A percentile compares a stretch with the other conserved stretches of the same genome.
Evolutionary conservation across 2,797 vertebrate genomes (phyloP).

Genomic region (Xyrichtys novacula): DNA sequence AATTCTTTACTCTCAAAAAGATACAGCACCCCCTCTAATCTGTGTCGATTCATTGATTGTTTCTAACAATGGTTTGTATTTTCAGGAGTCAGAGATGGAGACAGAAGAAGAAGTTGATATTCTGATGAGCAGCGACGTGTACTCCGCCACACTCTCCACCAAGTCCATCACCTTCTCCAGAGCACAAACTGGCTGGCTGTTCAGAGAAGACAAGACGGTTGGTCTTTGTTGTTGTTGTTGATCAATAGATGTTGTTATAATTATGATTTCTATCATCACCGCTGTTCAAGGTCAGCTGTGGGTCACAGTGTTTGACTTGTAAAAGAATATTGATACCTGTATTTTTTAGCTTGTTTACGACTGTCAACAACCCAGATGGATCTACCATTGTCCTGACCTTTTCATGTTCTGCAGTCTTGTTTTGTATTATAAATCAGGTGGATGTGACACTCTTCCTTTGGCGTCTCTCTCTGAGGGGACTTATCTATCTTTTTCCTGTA

Average conservation of each 20-base stretch:
- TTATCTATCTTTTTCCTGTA: conserved; percentile 36
- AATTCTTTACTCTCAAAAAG: too few species aligned
- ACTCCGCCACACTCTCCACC: conserved; percentile 97
- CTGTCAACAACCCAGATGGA: too few species aligned
- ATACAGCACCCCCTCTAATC: too few species aligned
- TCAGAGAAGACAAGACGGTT: conserved; percentile 98
- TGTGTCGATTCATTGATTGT: conserved; percentile 1
- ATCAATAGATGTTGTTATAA: background rate
- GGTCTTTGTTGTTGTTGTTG: conserved; percentile 7
- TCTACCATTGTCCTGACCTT: too few species aligned
- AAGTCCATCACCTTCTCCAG: conserved; percentile 98
- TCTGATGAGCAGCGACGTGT: conserved; percentile 99
- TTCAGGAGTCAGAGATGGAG: conserved; percentile 98
- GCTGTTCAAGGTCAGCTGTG: conserved; percentile 5
- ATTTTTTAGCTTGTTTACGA: too few species aligned
- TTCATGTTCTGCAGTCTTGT: too few species aligned
- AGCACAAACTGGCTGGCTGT: conserved; percentile 97
- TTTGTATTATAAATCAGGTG: too few species aligned
- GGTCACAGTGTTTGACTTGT: conserved; percentile 10
- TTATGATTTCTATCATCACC: background rate
- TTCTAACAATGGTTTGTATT: conserved; percentile 2
- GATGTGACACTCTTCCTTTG: too few species aligned
- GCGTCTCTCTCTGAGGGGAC: background rate
- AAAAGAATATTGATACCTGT: background rate
- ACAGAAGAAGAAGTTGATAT: conserved; percentile 99